Evolutionary conservation across 1,140 invertebrate genomes (phyloP).

Genomic region (Ectropis grisescens): DNA sequence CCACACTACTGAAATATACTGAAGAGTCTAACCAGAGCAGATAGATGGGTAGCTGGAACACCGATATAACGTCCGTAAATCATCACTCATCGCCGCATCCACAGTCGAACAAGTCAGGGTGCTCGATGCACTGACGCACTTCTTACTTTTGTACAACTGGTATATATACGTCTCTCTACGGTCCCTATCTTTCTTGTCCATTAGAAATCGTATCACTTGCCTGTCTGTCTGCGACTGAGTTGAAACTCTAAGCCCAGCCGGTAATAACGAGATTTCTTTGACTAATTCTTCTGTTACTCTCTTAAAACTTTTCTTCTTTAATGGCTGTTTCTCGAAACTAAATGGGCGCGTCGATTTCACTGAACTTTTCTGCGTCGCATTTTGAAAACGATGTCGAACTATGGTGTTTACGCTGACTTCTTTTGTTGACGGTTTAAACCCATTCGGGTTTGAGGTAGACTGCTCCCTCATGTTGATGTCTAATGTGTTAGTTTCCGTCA

Average conservation of each 20-base stretch:
- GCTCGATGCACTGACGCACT: constrained; percentile 12
- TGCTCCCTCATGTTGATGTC: constrained; percentile 11
- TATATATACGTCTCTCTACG: constrained; percentile 30
- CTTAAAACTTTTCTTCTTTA: constrained; percentile 8
- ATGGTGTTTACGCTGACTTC: constrained; percentile 23
- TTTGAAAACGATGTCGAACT: constrained; percentile 17
- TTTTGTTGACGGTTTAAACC: constrained; percentile 17
- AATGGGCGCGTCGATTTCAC: constrained; percentile 3
- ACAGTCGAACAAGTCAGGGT: constrained; percentile 18
- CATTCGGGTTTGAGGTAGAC: constrained; percentile 23
- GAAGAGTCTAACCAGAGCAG: constrained; percentile 41
- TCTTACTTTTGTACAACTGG: constrained; percentile 22
- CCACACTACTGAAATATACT: no score
- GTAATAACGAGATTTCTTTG: constrained; percentile 16
- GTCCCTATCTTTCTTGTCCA: constrained; percentile 11
- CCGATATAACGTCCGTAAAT: constrained; percentile 38
- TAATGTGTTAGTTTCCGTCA: constrained; percentile 2
- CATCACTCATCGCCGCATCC: constrained; percentile 16
- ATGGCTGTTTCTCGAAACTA: no score
- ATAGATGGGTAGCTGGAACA: constrained; percentile 33
- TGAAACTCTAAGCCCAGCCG: constrained; percentile 20
- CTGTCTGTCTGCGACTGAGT: constrained; percentile 26
- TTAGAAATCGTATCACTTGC: constrained; percentile 4
- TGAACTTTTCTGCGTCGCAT: constrained; percentile 7
- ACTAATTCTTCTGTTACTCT: constrained; percentile 20